Evolutionary conservation across 2,797 vertebrate genomes (phyloP), one percentile per base, ranked within the genome.

Genomic region (Martes flavigula): DNA sequence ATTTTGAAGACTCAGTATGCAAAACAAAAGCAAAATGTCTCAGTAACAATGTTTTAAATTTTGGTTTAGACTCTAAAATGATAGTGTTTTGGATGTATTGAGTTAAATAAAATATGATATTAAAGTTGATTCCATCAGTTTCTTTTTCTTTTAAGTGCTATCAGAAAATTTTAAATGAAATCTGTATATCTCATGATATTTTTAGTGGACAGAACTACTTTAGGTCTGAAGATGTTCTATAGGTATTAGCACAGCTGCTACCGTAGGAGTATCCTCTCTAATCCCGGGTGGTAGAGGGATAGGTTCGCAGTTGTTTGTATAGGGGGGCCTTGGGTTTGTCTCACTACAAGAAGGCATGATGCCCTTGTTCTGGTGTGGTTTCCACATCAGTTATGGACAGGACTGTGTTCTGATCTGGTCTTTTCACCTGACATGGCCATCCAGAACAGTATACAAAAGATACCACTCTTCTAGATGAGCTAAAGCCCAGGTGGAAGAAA

Each of bases 21-120:
- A 79, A 93, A 60, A 82, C 27, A 75, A 48, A 94, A 27, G 58
- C 64, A 66, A 51, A 93, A 7, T 70, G 54, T n/a, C 51, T 78
- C n/a, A 54, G 64, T 85, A 66, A 51, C 90, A 30, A 81, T 72
- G 17, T 91, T 94, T 81, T 94, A 87, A 78, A 30, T 88, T 66
- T 73, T 85, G 73, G 60, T 60, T 51, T 51, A 91, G 54, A 58
- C 83, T 40, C 60, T 82, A n/a, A 82, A 60, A 35, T 48, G 62
- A 62, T 68, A 43, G n/a, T 70, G 68, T 83, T 88, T 92, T 77
- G 27, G 46, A 25, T 90, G 66, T 10, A 68, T 2, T 38, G 27
- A 64, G 27, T 89, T 89, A 97, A 75, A 86, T 79, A 87, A 88
- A 88, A 35, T 78, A 83, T 25, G 25, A 15, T 48, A 27, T 43